Base-by-base conservation (phyloP, 2,113 vertebrate genomes). In the Chaetorhynchus papuensis region DNA sequence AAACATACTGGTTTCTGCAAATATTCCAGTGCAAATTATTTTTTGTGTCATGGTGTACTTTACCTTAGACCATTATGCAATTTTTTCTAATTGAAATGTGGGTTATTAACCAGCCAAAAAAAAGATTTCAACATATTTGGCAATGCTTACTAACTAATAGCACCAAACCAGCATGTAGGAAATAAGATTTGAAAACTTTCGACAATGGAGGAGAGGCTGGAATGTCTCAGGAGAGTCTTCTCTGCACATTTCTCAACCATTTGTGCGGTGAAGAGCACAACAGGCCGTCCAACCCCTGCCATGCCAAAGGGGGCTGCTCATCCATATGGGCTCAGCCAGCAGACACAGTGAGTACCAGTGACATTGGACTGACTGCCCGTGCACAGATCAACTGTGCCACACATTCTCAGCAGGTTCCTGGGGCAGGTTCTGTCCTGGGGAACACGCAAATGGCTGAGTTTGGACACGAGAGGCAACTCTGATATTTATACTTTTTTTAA, bases 281-380 rank as follows among this genome's bases (percentile, higher is more conserved):
- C 8, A 42, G 64, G 30, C 60, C 57, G 47, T 10, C 3, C 37
- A 37, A 12, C 3, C 44, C 44, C 15, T 13, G 60, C 42, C 11
- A 0, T 37, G 42, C 81, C 78, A 21, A 7, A 7, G 18, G 5
- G 28, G 10, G 21, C 61, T 75, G 54, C 61, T 70, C 39, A 11
- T 27, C 82, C 56, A 2, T 21, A 4, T 59, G 90, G 66, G 61
- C 74, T 37, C 82, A 66, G 77, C 16, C 50, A 45, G 74, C n/a
- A 57, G 66, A 13, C 9, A 0, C 60, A 23, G 52, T 13, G 6
- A 33, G 56, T n/a, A 9, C 21, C 53, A 41, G 35, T 10, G 89
- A 5, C 15, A 0, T 11, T 49, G 75, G 61, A 11, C 11, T 35
- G 69, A 5, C 33, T 88, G 65, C 33, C 70, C 3, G 0, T 10